phyloP scores from a whole-genome alignment of 2,113 vertebrate genomes.

The Reinhardtius hippoglossoides region DNA sequence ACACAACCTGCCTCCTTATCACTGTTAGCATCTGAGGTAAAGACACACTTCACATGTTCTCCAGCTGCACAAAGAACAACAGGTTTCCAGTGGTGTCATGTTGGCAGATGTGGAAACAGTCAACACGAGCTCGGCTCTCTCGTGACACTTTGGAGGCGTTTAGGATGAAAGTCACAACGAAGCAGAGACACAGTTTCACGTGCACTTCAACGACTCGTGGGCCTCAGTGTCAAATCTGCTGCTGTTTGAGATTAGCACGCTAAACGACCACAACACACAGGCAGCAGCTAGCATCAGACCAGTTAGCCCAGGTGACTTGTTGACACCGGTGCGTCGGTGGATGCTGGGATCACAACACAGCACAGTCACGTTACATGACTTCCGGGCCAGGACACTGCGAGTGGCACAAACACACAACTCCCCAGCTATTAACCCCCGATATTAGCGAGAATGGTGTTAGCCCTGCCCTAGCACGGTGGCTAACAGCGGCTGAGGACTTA shows the following conservation, averaged over 20 bases:
- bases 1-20: background rate
- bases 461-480: slow-evolving; percentile 58
- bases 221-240: background rate
- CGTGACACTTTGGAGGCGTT: too few species aligned
- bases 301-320: slow-evolving; percentile 43
- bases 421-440: slow-evolving; percentile 7
- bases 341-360: background rate
- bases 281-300: slow-evolving; percentile 7
- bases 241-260: slow-evolving; percentile 23
- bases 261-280: slow-evolving; percentile 8
- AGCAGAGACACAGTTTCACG: too few species aligned
- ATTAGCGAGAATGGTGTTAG: slow-evolving; percentile 60
- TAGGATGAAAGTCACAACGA: too few species aligned
- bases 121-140: too few species aligned
- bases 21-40: background rate
- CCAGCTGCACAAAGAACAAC: background rate
- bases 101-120: background rate
- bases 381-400: background rate
- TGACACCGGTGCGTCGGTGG: slow-evolving; percentile 21
- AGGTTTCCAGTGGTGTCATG: background rate
- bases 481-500: slow-evolving; percentile 78
- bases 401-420: background rate
- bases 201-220: background rate
- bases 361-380: background rate
- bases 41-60: background rate